These are phyloP conservation scores for Hyperoplus lanceolatus DNA, from an alignment of 2,797 vertebrate species.

Conservation along the genomic window DNA sequence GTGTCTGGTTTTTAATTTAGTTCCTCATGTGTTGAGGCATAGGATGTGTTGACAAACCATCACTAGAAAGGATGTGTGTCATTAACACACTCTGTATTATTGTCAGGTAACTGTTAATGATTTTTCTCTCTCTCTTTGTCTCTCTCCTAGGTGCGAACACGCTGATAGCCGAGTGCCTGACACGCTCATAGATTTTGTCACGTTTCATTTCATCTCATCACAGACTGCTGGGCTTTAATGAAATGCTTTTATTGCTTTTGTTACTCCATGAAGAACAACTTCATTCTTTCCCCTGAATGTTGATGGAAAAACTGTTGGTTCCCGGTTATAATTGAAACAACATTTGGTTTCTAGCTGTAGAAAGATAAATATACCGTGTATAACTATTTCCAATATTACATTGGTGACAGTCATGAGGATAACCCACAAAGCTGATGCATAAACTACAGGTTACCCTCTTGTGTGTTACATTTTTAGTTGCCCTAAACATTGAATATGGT, in stretches of 20 bases:
- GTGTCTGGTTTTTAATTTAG: neutral
- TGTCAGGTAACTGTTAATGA: neutral
- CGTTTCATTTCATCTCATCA: conserved; percentile 1
- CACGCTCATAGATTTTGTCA: neutral
- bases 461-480: neutral
- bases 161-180: neutral
- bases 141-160: neutral
- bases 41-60: neutral
- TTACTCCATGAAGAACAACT: neutral
- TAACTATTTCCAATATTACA: neutral
- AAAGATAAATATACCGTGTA: too few relatives aligned
- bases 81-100: neutral
- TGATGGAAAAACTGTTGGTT: neutral
- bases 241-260: neutral
- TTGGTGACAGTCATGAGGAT: neutral
- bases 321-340: neutral
- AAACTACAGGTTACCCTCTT: neutral
- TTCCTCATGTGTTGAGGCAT: neutral
- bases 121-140: neutral
- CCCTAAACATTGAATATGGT: too few relatives aligned
- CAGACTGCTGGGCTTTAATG: conserved; percentile 7
- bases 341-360: neutral
- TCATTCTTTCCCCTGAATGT: neutral
- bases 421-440: neutral
- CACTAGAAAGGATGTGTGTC: neutral